Base-by-base conservation (phyloP, 1,140 invertebrate species). In the Camponotus vicinus region DNA sequence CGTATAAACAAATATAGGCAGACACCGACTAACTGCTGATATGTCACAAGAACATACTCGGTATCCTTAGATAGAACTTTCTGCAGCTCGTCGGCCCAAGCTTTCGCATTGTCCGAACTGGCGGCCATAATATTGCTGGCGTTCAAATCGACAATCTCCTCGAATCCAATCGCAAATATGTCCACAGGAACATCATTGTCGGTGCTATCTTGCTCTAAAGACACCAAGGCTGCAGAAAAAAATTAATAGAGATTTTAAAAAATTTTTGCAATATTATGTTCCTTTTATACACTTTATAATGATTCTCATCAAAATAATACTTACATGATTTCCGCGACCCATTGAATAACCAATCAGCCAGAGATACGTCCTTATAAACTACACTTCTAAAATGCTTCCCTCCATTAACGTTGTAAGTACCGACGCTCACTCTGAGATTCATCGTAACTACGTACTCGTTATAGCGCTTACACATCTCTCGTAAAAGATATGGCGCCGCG, bases 341-440 rank as follows among this genome's bases (percentile, higher is more conserved):
- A 95, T 99, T 98, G 13, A 99, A 95, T 8, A 99, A 95, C 99
- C 99, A 99, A 95, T 99, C 98, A 21, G 98, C 96, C 61, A 99
- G 94, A 0, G 98, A 98, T 2, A 98, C 96, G 94, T 99, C 98
- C 95, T 99, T 99, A 92, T 99, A 99, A 15, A 98, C 99, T 67
- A 99, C 97, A 94, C 98, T 99, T 87, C 99, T 97, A 92, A 99
- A 99, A 95, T 99, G 98, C 95, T 99, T 99, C 34, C 99, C 99
- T 52, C 99, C 99, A 95, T 99, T 99, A 0, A 99, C 99, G 95
- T 99, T 99, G 95, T 99, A 99, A 2, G 99, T 99, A 13, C 98
- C 99, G 69, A 99, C 97, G 76, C 97, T 97, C 4, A 99, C 96
- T 52, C 98, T 96, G 1, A 99, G 95, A 86, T 96, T 96, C 55